Conservation (phyloP, 2,888 invertebrate species). For the Drosophila macrothrix region DNA sequence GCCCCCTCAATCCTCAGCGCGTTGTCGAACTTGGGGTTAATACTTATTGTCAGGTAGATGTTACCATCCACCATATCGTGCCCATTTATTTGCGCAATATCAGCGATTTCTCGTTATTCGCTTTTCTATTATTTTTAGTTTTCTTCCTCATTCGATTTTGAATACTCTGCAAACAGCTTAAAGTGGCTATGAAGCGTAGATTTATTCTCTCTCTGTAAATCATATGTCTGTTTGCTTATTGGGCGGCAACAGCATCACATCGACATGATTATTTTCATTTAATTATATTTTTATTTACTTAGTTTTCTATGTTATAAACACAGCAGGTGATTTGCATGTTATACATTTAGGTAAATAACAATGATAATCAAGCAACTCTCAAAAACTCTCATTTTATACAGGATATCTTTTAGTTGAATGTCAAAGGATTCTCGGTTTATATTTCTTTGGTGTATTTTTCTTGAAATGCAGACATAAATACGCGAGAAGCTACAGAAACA, state of each 20-base stretch:
- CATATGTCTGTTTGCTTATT: too few relatives aligned
- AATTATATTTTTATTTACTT: too few relatives aligned
- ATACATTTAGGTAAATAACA: not conserved
- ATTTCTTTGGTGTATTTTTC: conserved; percentile 10
- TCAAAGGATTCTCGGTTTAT: not conserved
- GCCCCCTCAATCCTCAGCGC: not conserved
- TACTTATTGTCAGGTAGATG: conserved; percentile 69
- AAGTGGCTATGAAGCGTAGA: not conserved
- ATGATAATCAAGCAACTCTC: not conserved
- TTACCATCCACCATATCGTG: conserved; percentile 43
- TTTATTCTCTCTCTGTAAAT: not conserved
- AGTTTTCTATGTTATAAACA: too few relatives aligned
- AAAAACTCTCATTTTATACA: not conserved
- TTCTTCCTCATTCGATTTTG: not conserved
- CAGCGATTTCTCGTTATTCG: conserved; percentile 42
- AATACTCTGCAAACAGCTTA: conserved; percentile 13
- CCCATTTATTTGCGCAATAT: conserved; percentile 65
- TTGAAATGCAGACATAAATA: conserved; percentile 33
- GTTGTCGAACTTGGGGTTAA: conserved; percentile 47
- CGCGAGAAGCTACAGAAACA: conserved; percentile 10
- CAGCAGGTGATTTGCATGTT: too few relatives aligned
- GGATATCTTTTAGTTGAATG: conserved; percentile 1
- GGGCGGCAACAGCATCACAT: too few relatives aligned
- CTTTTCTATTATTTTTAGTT: conserved; percentile 1
- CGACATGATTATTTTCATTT: too few relatives aligned